Percentiles rank a stretch among this genome's conserved stretches.
Evolutionary conservation across 2,888 invertebrate species (phyloP).

Genomic region (Drosophila setosimentum): DNA sequence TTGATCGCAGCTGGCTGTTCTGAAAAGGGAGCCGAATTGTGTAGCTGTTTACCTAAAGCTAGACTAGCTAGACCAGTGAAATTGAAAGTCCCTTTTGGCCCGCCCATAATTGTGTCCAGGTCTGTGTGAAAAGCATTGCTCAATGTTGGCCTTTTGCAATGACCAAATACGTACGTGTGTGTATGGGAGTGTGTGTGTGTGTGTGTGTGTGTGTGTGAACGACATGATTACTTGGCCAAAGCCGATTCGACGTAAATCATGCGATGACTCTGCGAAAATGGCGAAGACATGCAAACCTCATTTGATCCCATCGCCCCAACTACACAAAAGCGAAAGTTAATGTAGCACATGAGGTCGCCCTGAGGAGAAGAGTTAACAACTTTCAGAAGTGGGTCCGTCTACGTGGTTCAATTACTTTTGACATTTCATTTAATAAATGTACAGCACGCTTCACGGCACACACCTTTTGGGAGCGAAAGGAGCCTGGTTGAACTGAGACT

Average conservation of each 20-base stretch:
- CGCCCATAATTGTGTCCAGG: slow-evolving; percentile 68
- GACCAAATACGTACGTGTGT: slow-evolving; percentile 5
- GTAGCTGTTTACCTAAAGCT: slow-evolving; percentile 71
- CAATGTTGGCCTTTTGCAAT: slow-evolving; percentile 52
- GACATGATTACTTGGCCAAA: slow-evolving; percentile 71
- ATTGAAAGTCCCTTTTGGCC: slow-evolving; percentile 73
- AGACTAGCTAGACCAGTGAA: slow-evolving; percentile 73
- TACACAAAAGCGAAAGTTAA: slow-evolving; percentile 67
- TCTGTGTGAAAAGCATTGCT: slow-evolving; percentile 13
- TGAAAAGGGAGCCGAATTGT: slow-evolving; percentile 3
- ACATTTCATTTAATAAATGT: slow-evolving; percentile 74
- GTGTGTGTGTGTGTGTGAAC: slow-evolving; percentile 44
- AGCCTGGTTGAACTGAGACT: neutral
- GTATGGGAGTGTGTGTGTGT: slow-evolving; percentile 9
- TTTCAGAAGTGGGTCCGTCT: slow-evolving; percentile 28
- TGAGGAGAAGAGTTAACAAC: slow-evolving; percentile 59
- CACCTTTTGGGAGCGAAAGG: slow-evolving; percentile 1
- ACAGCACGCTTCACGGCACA: slow-evolving; percentile 39
- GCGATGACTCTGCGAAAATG: slow-evolving; percentile 74
- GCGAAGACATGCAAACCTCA: slow-evolving; percentile 55
- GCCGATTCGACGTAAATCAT: slow-evolving; percentile 75
- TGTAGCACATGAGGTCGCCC: slow-evolving; percentile 59
- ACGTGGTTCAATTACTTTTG: slow-evolving; percentile 76
- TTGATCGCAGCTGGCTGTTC: slow-evolving; percentile 43
- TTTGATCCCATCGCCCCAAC: neutral